Base-by-base conservation (phyloP, 35 echinoderm and acorn worm genomes). In the Stichopus chloronotus region DNA sequence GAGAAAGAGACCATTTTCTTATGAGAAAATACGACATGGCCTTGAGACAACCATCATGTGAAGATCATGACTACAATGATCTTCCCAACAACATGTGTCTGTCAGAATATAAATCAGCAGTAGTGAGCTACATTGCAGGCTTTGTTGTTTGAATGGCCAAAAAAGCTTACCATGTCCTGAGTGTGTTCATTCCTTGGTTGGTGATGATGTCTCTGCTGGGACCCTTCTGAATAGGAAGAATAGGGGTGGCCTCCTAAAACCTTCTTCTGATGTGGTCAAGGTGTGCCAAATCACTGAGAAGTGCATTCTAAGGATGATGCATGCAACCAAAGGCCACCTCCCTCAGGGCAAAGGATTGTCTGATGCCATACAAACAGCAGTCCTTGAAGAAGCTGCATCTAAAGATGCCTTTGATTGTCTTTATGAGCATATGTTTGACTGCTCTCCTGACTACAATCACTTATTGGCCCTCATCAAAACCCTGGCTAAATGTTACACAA, bases 21-120 rank as follows among this genome's bases (percentile, higher is more conserved):
- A 55, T 78, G 52, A 86, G 84, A 19, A 92, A 81, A 69, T 92
- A 95, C 79, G 72, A 94, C 78, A 13, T 92, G 19, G 53, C 53
- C 22, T 8, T 58, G 4, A 57, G 84, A 55, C 4, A 57, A 16
- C 84, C 84, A 78, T 14, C 16, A 5, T 8, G 20, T 21, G 57
- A 85, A 6, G 94, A 95, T 21, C 91, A 95, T 93, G 94, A 95
- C 52, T 95, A 95, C 56, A 56, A 85, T 17, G 91, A 95, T 83
- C 72, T 63, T 5, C 86, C 94, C 10, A 95, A 95, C 52, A 7
- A 88, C 25, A 9, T 16, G 55, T 8, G 6, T 3, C 53, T 94
- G 7, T 92, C 94, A 19, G 22, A 5, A 5, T 94, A 92, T 23
- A 92, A 84, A 79, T 30, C 85, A 52, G 54, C 76, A 30, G 88